A percentile compares a stretch with the other conserved stretches of the same genome.
phyloP scores from a whole-genome alignment of 2,888 invertebrate genomes.

The Deilephila porcellus region DNA sequence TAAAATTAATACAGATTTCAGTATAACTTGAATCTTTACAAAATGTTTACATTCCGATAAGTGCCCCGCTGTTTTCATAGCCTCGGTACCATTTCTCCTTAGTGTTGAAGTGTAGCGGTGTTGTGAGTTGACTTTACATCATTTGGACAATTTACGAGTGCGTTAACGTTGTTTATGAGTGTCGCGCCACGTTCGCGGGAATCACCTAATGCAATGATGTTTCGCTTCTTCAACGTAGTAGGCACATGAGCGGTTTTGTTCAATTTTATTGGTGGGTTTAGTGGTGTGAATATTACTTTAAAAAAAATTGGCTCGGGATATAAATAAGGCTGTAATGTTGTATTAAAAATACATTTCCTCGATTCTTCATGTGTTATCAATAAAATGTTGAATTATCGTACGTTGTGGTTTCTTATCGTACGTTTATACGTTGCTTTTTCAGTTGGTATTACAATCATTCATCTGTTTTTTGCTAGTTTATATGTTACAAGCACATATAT shows the following conservation, averaged over 20 bases:
- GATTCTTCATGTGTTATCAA: too few species aligned
- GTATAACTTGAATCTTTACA: background rate
- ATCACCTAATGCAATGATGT: background rate
- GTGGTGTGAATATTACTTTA: background rate
- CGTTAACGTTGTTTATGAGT: conserved; percentile 54
- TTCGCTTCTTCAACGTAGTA: background rate
- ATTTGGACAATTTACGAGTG: conserved; percentile 51
- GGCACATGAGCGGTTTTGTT: background rate
- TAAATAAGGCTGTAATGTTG: too few species aligned
- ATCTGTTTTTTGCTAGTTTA: too few species aligned
- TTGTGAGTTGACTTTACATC: conserved; percentile 44
- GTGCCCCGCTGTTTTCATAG: background rate
- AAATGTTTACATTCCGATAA: too few species aligned
- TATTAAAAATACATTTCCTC: too few species aligned
- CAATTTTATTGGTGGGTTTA: background rate
- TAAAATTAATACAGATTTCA: too few species aligned
- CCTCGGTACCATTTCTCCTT: conserved; percentile 39
- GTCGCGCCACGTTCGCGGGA: conserved; percentile 35
- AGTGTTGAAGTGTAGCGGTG: conserved; percentile 42
- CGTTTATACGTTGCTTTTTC: too few species aligned
- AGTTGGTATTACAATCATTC: too few species aligned
- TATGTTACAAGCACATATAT: too few species aligned
- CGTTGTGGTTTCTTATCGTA: too few species aligned
- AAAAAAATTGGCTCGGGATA: too few species aligned
- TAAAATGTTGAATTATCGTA: too few species aligned